Conservation (phyloP, 2,888 invertebrate genomes). For the Melanargia galathea region DNA sequence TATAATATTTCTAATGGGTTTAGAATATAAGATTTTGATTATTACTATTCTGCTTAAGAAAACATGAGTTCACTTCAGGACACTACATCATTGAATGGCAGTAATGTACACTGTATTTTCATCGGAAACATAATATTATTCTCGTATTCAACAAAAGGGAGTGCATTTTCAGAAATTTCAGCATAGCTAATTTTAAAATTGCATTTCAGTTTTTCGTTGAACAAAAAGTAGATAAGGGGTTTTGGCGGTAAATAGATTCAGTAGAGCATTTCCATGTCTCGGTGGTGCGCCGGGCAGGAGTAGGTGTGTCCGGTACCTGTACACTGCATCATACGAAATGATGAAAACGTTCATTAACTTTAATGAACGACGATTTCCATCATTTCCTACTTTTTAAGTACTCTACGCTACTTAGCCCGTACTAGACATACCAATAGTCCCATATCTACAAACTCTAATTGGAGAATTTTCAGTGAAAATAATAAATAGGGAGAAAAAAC, state of each 20-base stretch:
- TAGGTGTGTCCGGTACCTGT: conserved; percentile 32
- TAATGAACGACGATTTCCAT: too few species aligned
- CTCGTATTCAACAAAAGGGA: neutral
- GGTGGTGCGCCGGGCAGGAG: conserved; percentile 48
- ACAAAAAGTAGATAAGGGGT: conserved; percentile 62
- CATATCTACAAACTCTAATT: too few species aligned
- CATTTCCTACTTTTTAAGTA: too few species aligned
- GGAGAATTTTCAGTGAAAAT: too few species aligned
- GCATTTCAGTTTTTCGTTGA: conserved; percentile 48
- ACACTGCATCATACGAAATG: conserved; percentile 27
- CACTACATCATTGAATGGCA: neutral
- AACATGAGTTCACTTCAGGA: neutral
- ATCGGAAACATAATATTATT: neutral
- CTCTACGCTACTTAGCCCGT: too few species aligned
- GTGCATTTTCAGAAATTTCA: conserved; percentile 36
- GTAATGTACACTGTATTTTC: neutral
- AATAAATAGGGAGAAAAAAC: too few species aligned
- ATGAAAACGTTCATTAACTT: neutral
- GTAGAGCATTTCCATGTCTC: conserved; percentile 76
- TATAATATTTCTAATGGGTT: too few species aligned
- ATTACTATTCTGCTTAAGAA: neutral
- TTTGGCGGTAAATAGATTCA: conserved; percentile 68
- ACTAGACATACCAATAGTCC: too few species aligned
- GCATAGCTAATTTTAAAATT: conserved; percentile 49
- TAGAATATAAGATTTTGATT: too few species aligned